Evolutionary conservation across 2,113 vertebrate species (phyloP).

Genomic region (Ophthalmolycus amberensis): DNA sequence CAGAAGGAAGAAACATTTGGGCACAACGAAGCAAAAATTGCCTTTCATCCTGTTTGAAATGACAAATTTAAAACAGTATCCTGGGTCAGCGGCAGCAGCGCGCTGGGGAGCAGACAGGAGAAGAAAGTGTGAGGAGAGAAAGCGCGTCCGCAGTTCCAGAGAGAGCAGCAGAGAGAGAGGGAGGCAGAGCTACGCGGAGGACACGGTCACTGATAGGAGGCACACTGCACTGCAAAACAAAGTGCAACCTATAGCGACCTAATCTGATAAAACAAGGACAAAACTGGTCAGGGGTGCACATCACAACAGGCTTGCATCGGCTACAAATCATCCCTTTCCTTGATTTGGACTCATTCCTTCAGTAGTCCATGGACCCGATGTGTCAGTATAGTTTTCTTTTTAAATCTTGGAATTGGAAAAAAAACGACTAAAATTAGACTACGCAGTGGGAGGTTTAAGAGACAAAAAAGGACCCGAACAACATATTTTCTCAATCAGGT

Average conservation of each 20-base stretch:
- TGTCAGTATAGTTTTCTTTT: neutral
- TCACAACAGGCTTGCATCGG: neutral
- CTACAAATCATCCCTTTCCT: neutral
- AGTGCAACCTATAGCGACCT: neutral
- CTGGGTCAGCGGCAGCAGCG: constrained; percentile 42
- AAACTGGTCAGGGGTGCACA: constrained; percentile 4
- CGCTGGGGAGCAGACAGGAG: constrained; percentile 33
- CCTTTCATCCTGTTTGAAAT: constrained; percentile 68
- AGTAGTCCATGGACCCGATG: neutral
- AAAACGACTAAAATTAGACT: neutral
- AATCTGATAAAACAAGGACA: neutral
- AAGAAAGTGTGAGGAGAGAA: constrained; percentile 63
- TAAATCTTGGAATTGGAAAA: neutral
- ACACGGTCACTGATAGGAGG: constrained; percentile 23
- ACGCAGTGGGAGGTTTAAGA: neutral
- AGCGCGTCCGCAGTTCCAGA: constrained; percentile 38
- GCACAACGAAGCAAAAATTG: constrained; percentile 34
- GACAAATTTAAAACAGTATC: constrained; percentile 36
- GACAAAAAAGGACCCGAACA: neutral
- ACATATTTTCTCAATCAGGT: neutral
- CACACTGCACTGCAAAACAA: constrained; percentile 3
- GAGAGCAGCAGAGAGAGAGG: constrained; percentile 13
- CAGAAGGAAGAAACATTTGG: constrained; percentile 55
- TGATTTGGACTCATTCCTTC: neutral
- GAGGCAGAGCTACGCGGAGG: constrained; percentile 35